phyloP scores from a whole-genome alignment of 2,797 vertebrate species.

The Sebastes ruberrimus region DNA sequence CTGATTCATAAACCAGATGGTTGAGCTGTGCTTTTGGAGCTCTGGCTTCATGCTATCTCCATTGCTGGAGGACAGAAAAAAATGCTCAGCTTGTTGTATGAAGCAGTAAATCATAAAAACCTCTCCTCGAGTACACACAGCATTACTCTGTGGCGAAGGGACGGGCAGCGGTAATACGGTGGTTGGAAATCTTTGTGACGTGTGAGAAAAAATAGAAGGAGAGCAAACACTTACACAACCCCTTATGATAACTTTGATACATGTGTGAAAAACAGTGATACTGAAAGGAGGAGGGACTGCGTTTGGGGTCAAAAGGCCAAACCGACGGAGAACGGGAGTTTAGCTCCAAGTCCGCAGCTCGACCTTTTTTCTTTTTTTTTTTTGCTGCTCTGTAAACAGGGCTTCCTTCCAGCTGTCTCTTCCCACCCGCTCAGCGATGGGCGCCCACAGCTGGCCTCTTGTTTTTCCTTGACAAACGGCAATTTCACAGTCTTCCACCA shows the following conservation, averaged over 20 bases:
- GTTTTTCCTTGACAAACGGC: constrained; percentile 85
- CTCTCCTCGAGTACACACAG: not conserved
- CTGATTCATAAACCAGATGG: constrained; percentile 84
- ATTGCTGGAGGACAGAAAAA: constrained; percentile 35
- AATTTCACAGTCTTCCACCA: constrained; percentile 83
- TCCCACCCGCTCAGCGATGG: constrained; percentile 83
- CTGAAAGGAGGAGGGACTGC: constrained; percentile 15
- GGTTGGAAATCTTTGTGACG: constrained; percentile 30
- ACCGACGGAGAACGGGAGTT: constrained; percentile 67
- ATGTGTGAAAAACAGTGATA: constrained; percentile 39
- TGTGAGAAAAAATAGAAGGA: not conserved
- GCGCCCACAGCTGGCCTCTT: constrained; percentile 91
- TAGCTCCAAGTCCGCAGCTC: constrained; percentile 54
- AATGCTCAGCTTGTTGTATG: constrained; percentile 41
- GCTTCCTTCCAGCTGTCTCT: constrained; percentile 91
- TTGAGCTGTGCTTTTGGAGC: constrained; percentile 57
- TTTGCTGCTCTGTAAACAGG: constrained; percentile 73
- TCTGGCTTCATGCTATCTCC: constrained; percentile 60
- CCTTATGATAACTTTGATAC: constrained; percentile 57
- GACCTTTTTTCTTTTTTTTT: constrained; percentile 31
- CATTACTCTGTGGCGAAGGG: not conserved
- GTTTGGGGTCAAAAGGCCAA: constrained; percentile 73
- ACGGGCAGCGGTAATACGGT: not conserved
- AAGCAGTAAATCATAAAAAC: constrained; percentile 43
- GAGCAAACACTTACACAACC: constrained; percentile 29